phyloP scores from a whole-genome alignment of 2,888 invertebrate genomes.

The Parnassius smintheus region DNA sequence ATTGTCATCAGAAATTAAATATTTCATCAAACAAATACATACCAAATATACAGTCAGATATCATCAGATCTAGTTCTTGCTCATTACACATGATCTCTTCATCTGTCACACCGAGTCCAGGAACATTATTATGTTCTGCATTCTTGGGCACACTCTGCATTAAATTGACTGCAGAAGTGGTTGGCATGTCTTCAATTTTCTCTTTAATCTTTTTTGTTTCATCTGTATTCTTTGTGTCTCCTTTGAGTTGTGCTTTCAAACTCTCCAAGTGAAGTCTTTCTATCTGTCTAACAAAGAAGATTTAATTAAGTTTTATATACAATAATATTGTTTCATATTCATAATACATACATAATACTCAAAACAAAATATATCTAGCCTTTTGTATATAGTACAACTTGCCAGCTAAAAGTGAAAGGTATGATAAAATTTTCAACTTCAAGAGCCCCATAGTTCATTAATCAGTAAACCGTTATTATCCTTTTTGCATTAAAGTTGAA shows the following conservation, averaged over 20 bases:
- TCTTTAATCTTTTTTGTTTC: not conserved
- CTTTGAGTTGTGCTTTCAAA: conserved; percentile 38
- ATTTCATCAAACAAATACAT: conserved; percentile 32
- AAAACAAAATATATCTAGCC: no score
- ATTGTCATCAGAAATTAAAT: not conserved
- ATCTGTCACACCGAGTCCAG: conserved; percentile 30
- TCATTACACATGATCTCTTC: conserved; percentile 46
- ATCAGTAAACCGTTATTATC: no score
- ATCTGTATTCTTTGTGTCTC: conserved; percentile 12
- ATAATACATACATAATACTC: no score
- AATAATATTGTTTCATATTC: not conserved
- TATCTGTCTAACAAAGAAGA: conserved; percentile 45
- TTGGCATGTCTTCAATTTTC: conserved; percentile 7
- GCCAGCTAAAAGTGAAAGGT: no score
- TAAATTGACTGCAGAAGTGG: conserved; percentile 35
- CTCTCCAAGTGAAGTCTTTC: conserved; percentile 64
- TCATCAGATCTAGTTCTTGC: conserved; percentile 49
- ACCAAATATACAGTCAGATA: conserved; percentile 47
- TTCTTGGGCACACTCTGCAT: conserved; percentile 32
- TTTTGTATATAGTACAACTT: no score
- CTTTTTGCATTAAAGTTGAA: no score
- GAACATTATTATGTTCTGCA: conserved; percentile 5
- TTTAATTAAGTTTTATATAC: not conserved
- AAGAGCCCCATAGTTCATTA: no score
- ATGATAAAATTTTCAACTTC: no score